A percentile compares a stretch with the other conserved stretches of the same genome.
Conservation (phyloP, 2,113 vertebrate genomes). For the Hucho hucho region DNA sequence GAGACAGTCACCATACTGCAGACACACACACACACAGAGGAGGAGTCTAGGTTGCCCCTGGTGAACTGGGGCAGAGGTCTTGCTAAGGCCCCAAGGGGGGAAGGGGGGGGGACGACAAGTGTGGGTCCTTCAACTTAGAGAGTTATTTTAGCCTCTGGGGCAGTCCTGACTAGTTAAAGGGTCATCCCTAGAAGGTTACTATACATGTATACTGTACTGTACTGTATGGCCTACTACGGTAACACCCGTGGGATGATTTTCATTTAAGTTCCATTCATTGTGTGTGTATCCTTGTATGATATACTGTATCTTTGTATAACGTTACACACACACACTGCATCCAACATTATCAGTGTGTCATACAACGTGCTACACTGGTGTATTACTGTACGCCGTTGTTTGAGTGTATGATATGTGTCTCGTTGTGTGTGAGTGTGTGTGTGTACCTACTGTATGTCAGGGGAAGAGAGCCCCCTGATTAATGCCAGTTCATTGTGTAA, state of each 20-base stretch:
- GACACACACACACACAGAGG: slow-evolving; percentile 51
- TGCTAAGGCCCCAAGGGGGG: slow-evolving; percentile 39
- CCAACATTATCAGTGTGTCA: neutral
- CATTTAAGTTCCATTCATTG: neutral
- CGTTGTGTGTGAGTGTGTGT: slow-evolving; percentile 41
- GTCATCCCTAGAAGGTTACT: slow-evolving; percentile 7
- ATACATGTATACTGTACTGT: too few relatives aligned
- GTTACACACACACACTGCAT: too few relatives aligned
- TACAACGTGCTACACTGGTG: neutral
- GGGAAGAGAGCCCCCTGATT: slow-evolving; percentile 57
- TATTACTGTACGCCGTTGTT: neutral
- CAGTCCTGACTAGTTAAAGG: slow-evolving; percentile 43
- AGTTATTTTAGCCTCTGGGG: slow-evolving; percentile 50
- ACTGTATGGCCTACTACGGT: too few relatives aligned
- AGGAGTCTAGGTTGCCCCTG: slow-evolving; percentile 72
- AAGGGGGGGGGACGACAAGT: slow-evolving; percentile 37
- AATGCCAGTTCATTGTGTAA: slow-evolving; percentile 64
- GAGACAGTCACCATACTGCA: slow-evolving; percentile 43
- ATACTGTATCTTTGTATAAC: neutral
- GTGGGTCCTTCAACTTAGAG: slow-evolving; percentile 58
- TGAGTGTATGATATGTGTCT: neutral
- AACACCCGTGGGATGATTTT: too few relatives aligned
- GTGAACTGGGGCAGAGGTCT: slow-evolving; percentile 74
- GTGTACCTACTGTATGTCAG: slow-evolving; percentile 35
- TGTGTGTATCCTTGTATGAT: neutral